Conservation (phyloP, 2,888 invertebrate genomes). For the Monochamus alternatus region DNA sequence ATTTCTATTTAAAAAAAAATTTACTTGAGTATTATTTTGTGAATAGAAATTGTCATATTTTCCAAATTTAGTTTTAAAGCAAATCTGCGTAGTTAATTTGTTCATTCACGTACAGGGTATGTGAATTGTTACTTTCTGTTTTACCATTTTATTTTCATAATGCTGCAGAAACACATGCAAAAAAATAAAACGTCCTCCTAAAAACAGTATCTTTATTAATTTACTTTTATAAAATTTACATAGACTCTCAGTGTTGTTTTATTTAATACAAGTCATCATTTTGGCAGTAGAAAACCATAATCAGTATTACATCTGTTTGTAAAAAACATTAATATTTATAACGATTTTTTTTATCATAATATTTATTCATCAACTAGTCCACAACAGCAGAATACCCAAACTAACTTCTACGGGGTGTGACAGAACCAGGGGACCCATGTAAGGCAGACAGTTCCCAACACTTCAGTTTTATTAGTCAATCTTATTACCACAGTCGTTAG, state of each 20-base stretch:
- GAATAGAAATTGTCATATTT: no score
- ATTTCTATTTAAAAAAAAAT: no score
- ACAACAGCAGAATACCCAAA: constrained; percentile 23
- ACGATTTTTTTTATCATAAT: constrained; percentile 22
- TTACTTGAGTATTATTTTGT: no score
- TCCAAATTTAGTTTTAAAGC: no score
- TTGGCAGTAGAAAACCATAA: constrained; percentile 45
- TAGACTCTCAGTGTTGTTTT: constrained; percentile 29
- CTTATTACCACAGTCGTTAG: no score
- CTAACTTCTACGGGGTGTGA: constrained; percentile 19
- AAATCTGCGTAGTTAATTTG: no score
- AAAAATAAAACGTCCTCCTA: constrained; percentile 10
- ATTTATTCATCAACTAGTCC: background rate
- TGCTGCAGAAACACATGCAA: background rate
- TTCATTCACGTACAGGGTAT: no score
- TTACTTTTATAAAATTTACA: constrained; percentile 41
- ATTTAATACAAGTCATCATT: constrained; percentile 33
- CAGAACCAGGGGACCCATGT: background rate
- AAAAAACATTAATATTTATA: constrained; percentile 23
- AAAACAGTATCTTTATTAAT: constrained; percentile 35
- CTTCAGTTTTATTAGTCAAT: no score
- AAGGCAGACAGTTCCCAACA: no score
- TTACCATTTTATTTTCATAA: no score
- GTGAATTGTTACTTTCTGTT: no score
- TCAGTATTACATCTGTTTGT: constrained; percentile 28